Evolutionary conservation across 1,140 invertebrate genomes (phyloP).

Genomic region (Drosophila orosa): DNA sequence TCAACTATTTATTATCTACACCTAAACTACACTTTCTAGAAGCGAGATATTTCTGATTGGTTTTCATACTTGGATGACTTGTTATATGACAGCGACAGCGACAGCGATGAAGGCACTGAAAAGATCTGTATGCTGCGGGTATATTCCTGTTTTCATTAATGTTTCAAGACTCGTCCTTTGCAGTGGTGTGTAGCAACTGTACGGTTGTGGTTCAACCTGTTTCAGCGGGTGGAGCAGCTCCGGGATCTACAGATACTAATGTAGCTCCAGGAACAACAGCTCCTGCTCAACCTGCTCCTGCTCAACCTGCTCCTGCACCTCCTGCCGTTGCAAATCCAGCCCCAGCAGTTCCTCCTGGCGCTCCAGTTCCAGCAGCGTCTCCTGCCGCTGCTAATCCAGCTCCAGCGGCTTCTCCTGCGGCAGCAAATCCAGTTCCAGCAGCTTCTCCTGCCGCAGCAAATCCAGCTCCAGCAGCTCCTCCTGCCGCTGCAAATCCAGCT

Average conservation of each 20-base stretch:
- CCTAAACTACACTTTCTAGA: constrained; percentile 18
- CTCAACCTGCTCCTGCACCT: neutral
- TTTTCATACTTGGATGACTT: constrained; percentile 33
- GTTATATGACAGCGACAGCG: constrained; percentile 2
- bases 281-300: neutral
- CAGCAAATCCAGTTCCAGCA: no score
- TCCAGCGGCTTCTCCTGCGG: neutral
- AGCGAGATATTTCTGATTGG: constrained; percentile 41
- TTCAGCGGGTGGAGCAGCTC: neutral
- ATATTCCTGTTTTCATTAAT: constrained; percentile 37
- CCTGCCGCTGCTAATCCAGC: neutral
- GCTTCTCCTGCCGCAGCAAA: neutral
- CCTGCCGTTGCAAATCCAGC: neutral
- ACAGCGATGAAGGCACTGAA: constrained; percentile 25
- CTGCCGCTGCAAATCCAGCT: neutral
- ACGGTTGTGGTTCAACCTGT: constrained; percentile 49
- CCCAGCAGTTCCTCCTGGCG: neutral
- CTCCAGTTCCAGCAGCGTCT: neutral
- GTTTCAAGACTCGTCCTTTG: constrained; percentile 16
- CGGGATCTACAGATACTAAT: neutral
- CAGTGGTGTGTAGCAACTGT: constrained; percentile 44
- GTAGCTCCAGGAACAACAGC: neutral
- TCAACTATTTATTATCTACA: neutral
- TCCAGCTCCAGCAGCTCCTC: neutral
- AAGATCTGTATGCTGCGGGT: constrained; percentile 40